phyloP scores from a whole-genome alignment of 2,113 vertebrate genomes.

The Sphaerodactylus townsendi region DNA sequence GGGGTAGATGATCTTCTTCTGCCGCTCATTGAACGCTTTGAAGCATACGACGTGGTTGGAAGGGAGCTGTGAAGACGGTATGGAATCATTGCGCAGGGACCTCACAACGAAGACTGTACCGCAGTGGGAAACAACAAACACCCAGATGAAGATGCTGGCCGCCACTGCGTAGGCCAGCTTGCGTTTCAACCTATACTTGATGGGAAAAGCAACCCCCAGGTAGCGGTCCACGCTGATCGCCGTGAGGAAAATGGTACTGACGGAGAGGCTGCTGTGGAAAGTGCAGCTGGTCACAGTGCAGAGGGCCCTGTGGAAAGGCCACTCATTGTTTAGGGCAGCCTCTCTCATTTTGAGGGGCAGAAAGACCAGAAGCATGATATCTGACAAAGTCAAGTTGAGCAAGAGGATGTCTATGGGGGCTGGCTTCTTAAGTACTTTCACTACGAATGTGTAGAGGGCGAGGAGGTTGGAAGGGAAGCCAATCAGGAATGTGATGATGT shows the following conservation, averaged over 20 bases:
- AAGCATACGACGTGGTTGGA: slow-evolving; percentile 53
- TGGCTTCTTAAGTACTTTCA: slow-evolving; percentile 75
- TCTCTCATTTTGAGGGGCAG: slow-evolving; percentile 88
- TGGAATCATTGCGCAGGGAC: slow-evolving; percentile 37
- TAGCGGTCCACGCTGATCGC: slow-evolving; percentile 89
- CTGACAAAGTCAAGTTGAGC: slow-evolving; percentile 63
- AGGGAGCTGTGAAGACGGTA: slow-evolving; percentile 14
- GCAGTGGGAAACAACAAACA: slow-evolving; percentile 76
- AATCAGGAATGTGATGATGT: slow-evolving; percentile 80
- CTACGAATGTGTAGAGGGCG: slow-evolving; percentile 80
- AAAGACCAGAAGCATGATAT: slow-evolving; percentile 86
- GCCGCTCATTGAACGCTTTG: slow-evolving; percentile 28
- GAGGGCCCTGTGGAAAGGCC: slow-evolving; percentile 73
- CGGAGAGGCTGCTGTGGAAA: slow-evolving; percentile 91
- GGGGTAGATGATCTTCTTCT: slow-evolving; percentile 35
- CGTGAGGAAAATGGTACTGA: slow-evolving; percentile 85
- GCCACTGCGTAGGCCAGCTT: slow-evolving; percentile 75
- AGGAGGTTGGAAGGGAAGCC: slow-evolving; percentile 85
- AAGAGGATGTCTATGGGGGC: slow-evolving; percentile 71
- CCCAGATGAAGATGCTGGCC: slow-evolving; percentile 82
- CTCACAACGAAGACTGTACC: slow-evolving; percentile 76
- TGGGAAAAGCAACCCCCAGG: slow-evolving; percentile 85
- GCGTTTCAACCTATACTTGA: slow-evolving; percentile 80
- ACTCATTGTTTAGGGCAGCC: slow-evolving; percentile 62
- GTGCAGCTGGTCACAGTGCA: slow-evolving; percentile 82